Conservation (phyloP, 1,140 invertebrate genomes). For the Drosophila ironensis region DNA sequence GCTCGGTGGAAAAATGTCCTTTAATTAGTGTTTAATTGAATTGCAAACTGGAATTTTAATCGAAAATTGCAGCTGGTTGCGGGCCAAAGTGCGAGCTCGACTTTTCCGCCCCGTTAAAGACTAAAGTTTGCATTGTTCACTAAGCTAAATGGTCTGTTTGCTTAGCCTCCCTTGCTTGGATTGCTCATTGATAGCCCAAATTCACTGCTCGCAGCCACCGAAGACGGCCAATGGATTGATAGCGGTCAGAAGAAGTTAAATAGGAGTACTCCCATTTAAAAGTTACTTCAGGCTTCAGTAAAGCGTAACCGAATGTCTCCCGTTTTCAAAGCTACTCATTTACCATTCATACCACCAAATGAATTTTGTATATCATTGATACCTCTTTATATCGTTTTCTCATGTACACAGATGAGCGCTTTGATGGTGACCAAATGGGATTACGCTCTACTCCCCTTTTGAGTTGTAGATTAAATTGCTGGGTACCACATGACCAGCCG, state of each 20-base stretch:
- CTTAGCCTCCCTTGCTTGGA: constrained; percentile 29
- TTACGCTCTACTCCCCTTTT: too few relatives aligned
- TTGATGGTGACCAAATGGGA: too few relatives aligned
- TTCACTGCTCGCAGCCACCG: background rate
- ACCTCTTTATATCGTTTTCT: background rate
- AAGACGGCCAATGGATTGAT: constrained; percentile 2
- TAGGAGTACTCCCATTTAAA: background rate
- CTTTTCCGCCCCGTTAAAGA: constrained; percentile 53
- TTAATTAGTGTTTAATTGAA: constrained; percentile 79
- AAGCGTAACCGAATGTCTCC: too few relatives aligned
- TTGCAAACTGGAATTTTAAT: constrained; percentile 77
- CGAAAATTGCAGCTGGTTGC: constrained; percentile 61
- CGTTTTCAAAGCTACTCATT: too few relatives aligned
- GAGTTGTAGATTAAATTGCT: constrained; percentile 15
- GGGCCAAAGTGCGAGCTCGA: constrained; percentile 39
- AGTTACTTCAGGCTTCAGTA: too few relatives aligned
- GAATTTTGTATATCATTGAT: too few relatives aligned
- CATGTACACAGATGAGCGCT: too few relatives aligned
- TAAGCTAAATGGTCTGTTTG: constrained; percentile 64
- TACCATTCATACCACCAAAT: too few relatives aligned
- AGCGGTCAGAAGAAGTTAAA: background rate
- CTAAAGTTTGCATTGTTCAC: constrained; percentile 67
- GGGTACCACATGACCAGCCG: constrained; percentile 5
- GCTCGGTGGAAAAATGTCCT: constrained; percentile 64
- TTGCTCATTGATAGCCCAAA: constrained; percentile 43